Conservation (phyloP, 2,888 invertebrate species). For the Acanthoscelides obtectus region DNA sequence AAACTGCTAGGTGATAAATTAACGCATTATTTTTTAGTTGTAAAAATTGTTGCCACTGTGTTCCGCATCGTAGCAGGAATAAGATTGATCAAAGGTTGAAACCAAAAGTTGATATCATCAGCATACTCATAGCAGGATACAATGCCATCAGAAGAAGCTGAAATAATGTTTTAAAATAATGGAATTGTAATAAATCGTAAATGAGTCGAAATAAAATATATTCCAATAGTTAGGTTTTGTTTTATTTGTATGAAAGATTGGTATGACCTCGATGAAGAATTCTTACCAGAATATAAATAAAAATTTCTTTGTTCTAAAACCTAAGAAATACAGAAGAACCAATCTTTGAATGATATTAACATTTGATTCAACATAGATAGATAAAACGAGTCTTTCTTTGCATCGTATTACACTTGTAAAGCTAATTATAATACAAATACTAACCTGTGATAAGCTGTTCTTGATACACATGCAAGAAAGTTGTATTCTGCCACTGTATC, state of each 20-base stretch:
- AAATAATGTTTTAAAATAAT: not conserved
- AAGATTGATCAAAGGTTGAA: not conserved
- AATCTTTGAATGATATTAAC: too few species aligned
- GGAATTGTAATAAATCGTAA: constrained; percentile 1
- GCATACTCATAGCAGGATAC: not conserved
- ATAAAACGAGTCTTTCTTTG: too few species aligned
- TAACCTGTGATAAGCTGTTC: constrained; percentile 77
- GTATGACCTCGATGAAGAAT: too few species aligned
- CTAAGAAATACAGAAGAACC: too few species aligned
- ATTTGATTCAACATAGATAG: too few species aligned
- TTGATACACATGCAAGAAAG: constrained; percentile 94
- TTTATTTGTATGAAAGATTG: too few species aligned
- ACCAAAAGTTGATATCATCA: not conserved
- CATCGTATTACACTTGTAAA: too few species aligned
- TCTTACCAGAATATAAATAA: too few species aligned
- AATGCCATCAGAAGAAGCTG: not conserved
- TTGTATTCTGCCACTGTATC: constrained; percentile 94
- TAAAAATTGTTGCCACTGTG: not conserved
- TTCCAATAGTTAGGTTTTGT: not conserved
- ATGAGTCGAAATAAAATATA: not conserved
- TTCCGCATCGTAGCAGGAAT: not conserved
- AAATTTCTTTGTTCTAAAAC: too few species aligned
- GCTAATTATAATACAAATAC: too few species aligned
- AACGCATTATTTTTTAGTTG: not conserved
- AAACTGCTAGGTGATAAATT: not conserved